Percentiles rank a stretch among this genome's conserved stretches.
These are phyloP conservation scores for Beris chalybata DNA, from an alignment of 2,888 invertebrate genomes.

Conservation along the genomic window DNA sequence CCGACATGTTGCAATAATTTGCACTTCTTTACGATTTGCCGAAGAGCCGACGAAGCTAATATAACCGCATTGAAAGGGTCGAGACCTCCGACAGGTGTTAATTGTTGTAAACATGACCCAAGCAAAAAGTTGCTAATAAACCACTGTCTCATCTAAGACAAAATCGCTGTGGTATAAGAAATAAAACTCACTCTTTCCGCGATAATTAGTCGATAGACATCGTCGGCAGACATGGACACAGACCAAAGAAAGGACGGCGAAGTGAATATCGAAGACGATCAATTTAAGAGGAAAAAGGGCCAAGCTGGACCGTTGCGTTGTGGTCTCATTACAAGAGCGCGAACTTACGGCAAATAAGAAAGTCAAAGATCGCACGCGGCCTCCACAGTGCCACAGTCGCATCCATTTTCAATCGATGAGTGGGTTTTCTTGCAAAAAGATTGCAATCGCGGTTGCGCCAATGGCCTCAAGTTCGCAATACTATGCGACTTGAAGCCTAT, in stretches of 20 bases:
- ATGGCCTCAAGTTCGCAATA: conserved; percentile 15
- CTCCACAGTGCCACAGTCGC: neutral
- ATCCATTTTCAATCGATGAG: conserved; percentile 1
- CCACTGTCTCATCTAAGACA: neutral
- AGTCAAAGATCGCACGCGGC: conserved; percentile 14
- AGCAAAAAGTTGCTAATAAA: conserved; percentile 24
- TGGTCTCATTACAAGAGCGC: conserved; percentile 6
- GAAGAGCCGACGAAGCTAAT: neutral
- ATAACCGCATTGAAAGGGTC: conserved; percentile 19
- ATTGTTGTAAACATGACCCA: conserved; percentile 29
- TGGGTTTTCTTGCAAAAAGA: conserved; percentile 20
- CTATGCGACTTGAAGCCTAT: neutral
- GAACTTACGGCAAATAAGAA: conserved; percentile 11
- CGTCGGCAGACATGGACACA: conserved; percentile 1
- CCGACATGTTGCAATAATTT: neutral
- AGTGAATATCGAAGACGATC: conserved; percentile 22
- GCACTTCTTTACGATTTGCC: neutral
- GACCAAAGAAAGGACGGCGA: neutral
- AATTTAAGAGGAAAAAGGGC: too few relatives aligned
- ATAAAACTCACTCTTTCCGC: neutral
- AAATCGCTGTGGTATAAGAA: neutral
- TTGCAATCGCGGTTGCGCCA: conserved; percentile 25
- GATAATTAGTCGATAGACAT: conserved; percentile 19
- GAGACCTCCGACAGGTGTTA: conserved; percentile 27
- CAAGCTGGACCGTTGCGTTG: neutral